phyloP scores from a whole-genome alignment of 2,113 vertebrate species.

The Micromys minutus region DNA sequence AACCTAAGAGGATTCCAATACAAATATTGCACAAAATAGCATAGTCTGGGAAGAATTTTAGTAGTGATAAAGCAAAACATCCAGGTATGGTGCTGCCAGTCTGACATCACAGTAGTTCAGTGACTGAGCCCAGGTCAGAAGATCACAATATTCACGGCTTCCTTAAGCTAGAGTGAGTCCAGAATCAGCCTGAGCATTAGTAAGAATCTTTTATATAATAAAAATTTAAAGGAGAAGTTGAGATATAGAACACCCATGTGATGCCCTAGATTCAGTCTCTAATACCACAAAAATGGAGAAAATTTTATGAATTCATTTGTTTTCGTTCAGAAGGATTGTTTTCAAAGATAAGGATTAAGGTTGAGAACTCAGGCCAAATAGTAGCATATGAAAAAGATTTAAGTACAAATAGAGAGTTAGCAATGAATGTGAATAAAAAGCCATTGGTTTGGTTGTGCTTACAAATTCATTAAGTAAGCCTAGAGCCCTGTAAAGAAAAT shows the following conservation, averaged over 20 bases:
- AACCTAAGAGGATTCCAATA: fast-evolving
- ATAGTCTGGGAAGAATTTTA: not conserved
- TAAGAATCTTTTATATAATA: not conserved
- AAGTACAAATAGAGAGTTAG: not conserved
- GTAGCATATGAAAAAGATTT: not conserved
- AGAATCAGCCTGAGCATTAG: too few species aligned
- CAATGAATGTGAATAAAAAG: not conserved
- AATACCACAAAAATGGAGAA: not conserved
- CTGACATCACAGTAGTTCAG: not conserved
- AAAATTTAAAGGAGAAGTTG: not conserved
- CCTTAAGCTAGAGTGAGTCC: not conserved
- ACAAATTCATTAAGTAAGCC: not conserved
- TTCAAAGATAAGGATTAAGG: not conserved
- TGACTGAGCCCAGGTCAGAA: not conserved
- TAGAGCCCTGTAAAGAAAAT: not conserved
- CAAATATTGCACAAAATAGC: not conserved
- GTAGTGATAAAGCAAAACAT: not conserved
- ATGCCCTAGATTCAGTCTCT: not conserved
- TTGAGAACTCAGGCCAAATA: not conserved
- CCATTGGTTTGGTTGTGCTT: not conserved
- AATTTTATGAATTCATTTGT: not conserved
- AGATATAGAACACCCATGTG: not conserved
- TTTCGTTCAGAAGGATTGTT: not conserved
- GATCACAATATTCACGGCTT: not conserved
- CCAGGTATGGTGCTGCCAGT: too few species aligned